phyloP scores from a whole-genome alignment of 2,113 vertebrate genomes.

The Ophthalmolycus amberensis region DNA sequence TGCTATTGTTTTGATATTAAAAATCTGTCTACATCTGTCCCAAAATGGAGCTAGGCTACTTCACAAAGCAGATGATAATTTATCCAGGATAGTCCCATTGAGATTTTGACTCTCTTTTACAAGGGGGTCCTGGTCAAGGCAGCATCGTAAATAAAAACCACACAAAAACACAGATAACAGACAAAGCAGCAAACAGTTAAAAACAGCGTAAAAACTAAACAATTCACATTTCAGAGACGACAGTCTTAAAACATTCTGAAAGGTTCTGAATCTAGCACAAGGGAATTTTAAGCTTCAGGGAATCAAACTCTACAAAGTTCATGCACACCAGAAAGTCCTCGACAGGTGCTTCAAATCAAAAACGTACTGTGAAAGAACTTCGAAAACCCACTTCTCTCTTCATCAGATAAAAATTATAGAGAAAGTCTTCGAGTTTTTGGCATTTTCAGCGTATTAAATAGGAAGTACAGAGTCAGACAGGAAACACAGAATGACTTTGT shows the following conservation, averaged over 20 bases:
- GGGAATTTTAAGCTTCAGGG: slow-evolving; percentile 19
- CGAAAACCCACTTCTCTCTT: neutral
- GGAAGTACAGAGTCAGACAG: neutral
- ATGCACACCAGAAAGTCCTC: neutral
- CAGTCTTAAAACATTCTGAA: neutral
- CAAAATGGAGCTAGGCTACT: no score
- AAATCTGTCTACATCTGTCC: neutral
- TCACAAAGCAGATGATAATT: neutral
- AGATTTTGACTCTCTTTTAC: neutral
- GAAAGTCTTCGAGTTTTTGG: neutral
- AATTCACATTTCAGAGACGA: no score
- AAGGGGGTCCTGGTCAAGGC: neutral
- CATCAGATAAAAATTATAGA: neutral
- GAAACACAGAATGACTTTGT: slow-evolving; percentile 1
- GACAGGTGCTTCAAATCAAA: neutral
- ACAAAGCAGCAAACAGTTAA: neutral
- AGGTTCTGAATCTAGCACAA: neutral
- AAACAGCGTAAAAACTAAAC: neutral
- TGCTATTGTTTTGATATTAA: neutral
- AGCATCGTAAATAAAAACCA: neutral
- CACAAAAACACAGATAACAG: neutral
- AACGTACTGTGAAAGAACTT: neutral
- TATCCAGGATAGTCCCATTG: neutral
- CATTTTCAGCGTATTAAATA: neutral
- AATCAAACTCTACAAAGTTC: slow-evolving; percentile 7